Percentiles rank a stretch among this genome's conserved stretches.
phyloP scores from a whole-genome alignment of 1,140 invertebrate species.

The Holotrichia oblita region DNA sequence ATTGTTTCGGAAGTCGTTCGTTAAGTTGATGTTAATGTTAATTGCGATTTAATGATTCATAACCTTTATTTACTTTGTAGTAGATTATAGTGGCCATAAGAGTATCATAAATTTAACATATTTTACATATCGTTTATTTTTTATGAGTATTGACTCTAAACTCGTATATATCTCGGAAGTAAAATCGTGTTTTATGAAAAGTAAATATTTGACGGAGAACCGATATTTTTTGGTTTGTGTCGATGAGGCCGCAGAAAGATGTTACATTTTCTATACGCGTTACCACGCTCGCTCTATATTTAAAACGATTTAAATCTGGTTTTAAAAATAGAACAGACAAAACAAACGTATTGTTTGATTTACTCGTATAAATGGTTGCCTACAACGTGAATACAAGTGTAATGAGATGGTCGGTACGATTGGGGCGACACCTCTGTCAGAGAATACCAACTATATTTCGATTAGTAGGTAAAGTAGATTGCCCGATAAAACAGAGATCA shows the following conservation, averaged over 20 bases:
- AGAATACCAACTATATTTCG: no score
- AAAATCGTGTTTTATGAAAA: constrained; percentile 39
- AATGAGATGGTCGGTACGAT: no score
- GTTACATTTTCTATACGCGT: neutral
- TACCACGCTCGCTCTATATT: neutral
- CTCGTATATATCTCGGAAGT: constrained; percentile 32
- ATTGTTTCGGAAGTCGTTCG: constrained; percentile 49
- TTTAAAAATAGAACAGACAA: constrained; percentile 23
- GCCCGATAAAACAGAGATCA: no score
- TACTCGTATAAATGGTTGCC: neutral
- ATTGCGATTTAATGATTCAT: constrained; percentile 51
- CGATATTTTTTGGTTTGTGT: neutral
- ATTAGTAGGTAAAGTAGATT: no score
- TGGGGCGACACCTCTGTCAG: no score
- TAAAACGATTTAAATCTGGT: neutral
- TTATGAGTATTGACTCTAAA: constrained; percentile 39
- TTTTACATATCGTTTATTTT: constrained; percentile 41
- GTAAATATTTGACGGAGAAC: constrained; percentile 33
- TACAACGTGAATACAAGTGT: neutral
- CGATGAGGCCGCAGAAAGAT: neutral
- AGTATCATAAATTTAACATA: constrained; percentile 43
- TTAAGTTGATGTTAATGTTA: constrained; percentile 50
- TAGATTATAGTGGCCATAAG: constrained; percentile 44
- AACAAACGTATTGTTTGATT: neutral
- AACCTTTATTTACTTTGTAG: constrained; percentile 46